Base-by-base conservation (phyloP, 2,888 invertebrate genomes). In the Chironomus riparius region DNA sequence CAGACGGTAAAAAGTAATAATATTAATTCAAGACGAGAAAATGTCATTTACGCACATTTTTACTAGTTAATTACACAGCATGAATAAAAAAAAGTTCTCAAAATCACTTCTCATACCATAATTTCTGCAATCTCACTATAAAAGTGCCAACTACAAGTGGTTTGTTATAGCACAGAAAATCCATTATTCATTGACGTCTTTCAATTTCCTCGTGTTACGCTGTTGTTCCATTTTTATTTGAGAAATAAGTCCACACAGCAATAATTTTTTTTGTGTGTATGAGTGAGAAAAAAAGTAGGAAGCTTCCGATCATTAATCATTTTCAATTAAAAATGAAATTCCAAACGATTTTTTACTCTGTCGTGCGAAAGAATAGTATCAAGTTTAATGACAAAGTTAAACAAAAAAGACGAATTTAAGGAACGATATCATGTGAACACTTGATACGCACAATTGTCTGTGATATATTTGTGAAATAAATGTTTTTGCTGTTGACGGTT, bases 241-340 rank as follows among this genome's bases (percentile, higher is more conserved):
- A 38, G 38, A 10, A 38, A 38, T 38, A 38, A 10, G 10, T 38
- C 38, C 10, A 38, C 38, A 38, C 38, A 10, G 10, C 10, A 38
- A 38, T 38, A 38, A 38, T 18, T 18, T 56, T 56, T 56, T 50
- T 2, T 15, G n/a, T 56, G n/a, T 18, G 18, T 56, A 4, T 2
- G 15, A 56, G 56, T 56, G 28, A 50, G 50, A 56, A 56, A 18
- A 6, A 56, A 56, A 15, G 56, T 18, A 56, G 13, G 24, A 22
- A 70, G n/a, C 48, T 47, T 50, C 18, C 22, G n/a, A 71, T 71
- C 56, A 71, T 71, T 71, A 71, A 71, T 71, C 71, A 71, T 71
- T 71, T 71, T 71, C 61, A 50, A 50, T 71, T 71, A 71, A 70
- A 70, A 70, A 38, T 38, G 24, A 22, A 10, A 24, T 65, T 65